phyloP scores from a whole-genome alignment of 2,113 vertebrate species.

The Pan paniscus region DNA sequence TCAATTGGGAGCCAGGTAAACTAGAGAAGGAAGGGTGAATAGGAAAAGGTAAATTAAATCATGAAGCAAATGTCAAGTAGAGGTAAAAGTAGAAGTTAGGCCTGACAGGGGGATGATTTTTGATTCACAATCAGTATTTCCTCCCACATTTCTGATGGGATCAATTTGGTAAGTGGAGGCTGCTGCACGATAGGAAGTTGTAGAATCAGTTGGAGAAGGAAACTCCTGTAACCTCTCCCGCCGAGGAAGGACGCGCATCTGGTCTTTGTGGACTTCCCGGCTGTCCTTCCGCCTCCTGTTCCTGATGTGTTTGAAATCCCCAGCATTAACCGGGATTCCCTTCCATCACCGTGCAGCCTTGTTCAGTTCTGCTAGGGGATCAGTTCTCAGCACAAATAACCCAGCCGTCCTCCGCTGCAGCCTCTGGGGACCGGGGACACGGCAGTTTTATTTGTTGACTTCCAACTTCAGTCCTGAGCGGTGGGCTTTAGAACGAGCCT shows the following conservation, averaged over 20 bases:
- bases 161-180: background rate
- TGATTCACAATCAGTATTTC: background rate
- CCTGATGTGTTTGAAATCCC: background rate
- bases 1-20: slow-evolving; percentile 43
- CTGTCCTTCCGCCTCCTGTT: background rate
- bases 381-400: background rate
- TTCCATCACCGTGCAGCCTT: background rate
- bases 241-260: background rate
- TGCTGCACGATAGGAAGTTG: background rate
- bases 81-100: background rate
- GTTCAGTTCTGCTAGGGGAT: background rate
- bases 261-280: background rate
- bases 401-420: rapidly evolving
- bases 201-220: background rate
- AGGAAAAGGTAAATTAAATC: slow-evolving; percentile 52
- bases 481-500: background rate
- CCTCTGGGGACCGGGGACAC: background rate
- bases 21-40: slow-evolving; percentile 43
- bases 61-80: slow-evolving; percentile 49
- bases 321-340: background rate
- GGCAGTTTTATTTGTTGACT: background rate
- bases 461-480: rapidly evolving
- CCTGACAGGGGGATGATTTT: background rate
- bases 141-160: background rate
- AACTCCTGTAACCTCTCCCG: background rate